These are phyloP conservation scores for Cyrtorhinus lividipennis DNA, from an alignment of 1,140 invertebrate species.

Conservation along the genomic window DNA sequence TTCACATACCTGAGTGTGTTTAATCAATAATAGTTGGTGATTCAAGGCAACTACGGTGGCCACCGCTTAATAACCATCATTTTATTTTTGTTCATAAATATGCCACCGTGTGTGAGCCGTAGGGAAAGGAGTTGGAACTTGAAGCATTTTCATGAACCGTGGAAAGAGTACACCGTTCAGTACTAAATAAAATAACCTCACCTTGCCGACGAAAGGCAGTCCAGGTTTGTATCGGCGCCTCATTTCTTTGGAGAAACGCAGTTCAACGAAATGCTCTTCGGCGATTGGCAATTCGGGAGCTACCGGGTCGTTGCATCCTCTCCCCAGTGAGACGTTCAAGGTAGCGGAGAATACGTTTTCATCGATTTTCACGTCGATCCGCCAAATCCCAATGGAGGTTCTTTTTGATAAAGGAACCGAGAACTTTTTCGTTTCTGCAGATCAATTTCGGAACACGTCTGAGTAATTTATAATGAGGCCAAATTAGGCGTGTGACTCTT, in stretches of 20 bases:
- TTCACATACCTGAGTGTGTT: too few relatives aligned
- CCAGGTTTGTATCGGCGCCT: slow-evolving; percentile 44
- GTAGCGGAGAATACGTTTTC: slow-evolving; percentile 33
- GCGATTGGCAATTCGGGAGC: slow-evolving; percentile 39
- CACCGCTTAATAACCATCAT: too few relatives aligned
- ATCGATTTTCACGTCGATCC: slow-evolving; percentile 39
- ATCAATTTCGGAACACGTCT: too few relatives aligned
- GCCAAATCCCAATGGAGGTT: slow-evolving; percentile 38
- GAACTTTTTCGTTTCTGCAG: slow-evolving; percentile 39
- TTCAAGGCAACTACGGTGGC: too few relatives aligned
- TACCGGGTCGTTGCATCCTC: slow-evolving; percentile 23
- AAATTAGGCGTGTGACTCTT: too few relatives aligned
- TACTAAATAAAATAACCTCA: too few relatives aligned
- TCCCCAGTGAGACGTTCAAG: slow-evolving; percentile 31
- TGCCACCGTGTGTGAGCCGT: too few relatives aligned
- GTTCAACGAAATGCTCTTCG: slow-evolving; percentile 47
- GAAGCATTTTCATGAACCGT: too few relatives aligned
- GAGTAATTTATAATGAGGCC: not conserved
- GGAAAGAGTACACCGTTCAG: too few relatives aligned
- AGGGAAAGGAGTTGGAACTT: too few relatives aligned
- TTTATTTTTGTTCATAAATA: too few relatives aligned
- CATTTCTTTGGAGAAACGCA: slow-evolving; percentile 45
- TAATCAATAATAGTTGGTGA: too few relatives aligned
- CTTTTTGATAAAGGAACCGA: slow-evolving; percentile 35
- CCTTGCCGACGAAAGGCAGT: slow-evolving; percentile 44